A percentile compares a stretch with the other conserved stretches of the same genome.
Evolutionary conservation across 2,113 vertebrate genomes (phyloP).

Genomic region (Conger conger): DNA sequence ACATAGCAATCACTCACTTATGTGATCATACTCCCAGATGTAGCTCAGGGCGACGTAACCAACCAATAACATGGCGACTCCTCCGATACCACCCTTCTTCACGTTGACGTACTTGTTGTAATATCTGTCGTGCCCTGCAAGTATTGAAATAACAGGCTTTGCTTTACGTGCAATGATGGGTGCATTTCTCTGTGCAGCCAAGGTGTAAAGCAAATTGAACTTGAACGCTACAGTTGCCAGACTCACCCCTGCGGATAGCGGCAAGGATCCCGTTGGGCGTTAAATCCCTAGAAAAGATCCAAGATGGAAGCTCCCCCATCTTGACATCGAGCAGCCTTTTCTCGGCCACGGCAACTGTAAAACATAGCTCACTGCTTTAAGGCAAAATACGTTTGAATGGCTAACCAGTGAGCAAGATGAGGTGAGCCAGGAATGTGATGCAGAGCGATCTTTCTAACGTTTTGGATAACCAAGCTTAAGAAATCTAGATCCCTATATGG

Average conservation of each 20-base stretch:
- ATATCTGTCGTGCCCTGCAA: constrained; percentile 77
- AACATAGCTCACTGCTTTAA: background rate
- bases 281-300: constrained; percentile 81
- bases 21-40: constrained; percentile 79
- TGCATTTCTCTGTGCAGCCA: background rate
- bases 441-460: background rate
- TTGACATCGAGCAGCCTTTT: constrained; percentile 88
- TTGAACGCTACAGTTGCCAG: background rate
- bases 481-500: background rate
- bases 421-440: background rate
- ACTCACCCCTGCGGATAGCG: constrained; percentile 75
- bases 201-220: background rate
- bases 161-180: background rate
- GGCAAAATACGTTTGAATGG: background rate
- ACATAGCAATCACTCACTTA: constrained; percentile 80
- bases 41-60: constrained; percentile 85
- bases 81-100: constrained; percentile 83
- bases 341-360: constrained; percentile 77
- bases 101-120: constrained; percentile 91
- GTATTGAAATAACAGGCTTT: background rate
- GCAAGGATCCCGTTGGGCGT: constrained; percentile 74
- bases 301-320: constrained; percentile 78
- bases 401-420: background rate
- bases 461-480: background rate
- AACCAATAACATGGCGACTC: constrained; percentile 80